Conservation (phyloP, 2,113 vertebrate species). For the Hippopotamus amphibius region DNA sequence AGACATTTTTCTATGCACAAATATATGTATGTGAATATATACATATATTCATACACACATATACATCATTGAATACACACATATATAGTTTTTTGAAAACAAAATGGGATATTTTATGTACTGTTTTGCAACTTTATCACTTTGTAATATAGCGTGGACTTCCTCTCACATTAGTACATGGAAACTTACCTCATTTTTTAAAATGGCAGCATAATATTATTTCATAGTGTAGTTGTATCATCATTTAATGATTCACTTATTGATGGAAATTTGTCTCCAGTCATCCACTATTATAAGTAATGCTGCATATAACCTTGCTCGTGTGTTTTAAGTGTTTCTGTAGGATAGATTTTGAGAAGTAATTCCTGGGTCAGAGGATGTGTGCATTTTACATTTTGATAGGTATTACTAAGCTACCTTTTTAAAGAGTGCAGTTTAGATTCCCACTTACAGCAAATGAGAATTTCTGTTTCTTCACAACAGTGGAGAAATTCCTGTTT, state of each 20-base stretch:
- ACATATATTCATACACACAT: neutral
- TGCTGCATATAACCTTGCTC: slow-evolving; percentile 51
- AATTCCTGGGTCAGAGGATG: slow-evolving; percentile 41
- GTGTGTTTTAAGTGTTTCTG: slow-evolving; percentile 42
- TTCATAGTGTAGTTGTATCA: slow-evolving; percentile 51
- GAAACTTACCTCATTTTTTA: slow-evolving; percentile 52
- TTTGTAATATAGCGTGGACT: slow-evolving; percentile 42
- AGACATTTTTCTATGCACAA: slow-evolving; percentile 27
- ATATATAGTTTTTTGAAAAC: slow-evolving; percentile 26
- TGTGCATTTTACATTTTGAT: slow-evolving; percentile 58
- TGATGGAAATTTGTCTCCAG: slow-evolving; percentile 14
- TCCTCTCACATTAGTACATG: slow-evolving; percentile 39
- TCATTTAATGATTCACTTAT: slow-evolving; percentile 10
- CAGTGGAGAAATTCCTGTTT: slow-evolving; percentile 36
- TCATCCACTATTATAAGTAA: slow-evolving; percentile 48
- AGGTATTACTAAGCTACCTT: slow-evolving; percentile 37
- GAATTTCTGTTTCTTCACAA: neutral
- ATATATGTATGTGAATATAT: neutral
- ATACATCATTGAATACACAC: neutral
- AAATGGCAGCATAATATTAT: slow-evolving; percentile 32
- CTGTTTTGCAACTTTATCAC: slow-evolving; percentile 37
- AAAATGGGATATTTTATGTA: slow-evolving; percentile 26
- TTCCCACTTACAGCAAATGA: slow-evolving; percentile 14
- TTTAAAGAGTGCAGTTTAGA: slow-evolving; percentile 42
- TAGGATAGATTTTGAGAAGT: slow-evolving; percentile 60